phyloP scores from a whole-genome alignment of 2,113 vertebrate genomes.

The Rhinopomastus cyanomelas region DNA sequence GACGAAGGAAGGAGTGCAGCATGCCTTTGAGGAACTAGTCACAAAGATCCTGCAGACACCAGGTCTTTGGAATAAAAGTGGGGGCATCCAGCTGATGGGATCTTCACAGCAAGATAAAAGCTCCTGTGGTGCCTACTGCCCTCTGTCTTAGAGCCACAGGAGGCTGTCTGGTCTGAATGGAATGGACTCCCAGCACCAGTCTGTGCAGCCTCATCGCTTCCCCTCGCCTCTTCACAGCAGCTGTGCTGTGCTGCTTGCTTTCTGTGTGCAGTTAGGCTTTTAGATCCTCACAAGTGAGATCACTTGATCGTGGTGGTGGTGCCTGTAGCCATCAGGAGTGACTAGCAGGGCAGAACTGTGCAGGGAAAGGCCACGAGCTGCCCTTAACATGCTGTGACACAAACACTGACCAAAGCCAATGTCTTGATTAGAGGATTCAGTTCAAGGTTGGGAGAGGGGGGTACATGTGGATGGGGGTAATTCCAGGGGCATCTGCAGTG shows the following conservation, averaged over 20 bases:
- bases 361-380: background rate
- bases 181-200: background rate
- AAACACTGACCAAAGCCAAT: background rate
- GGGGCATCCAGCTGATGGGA: background rate
- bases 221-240: no score
- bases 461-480: background rate
- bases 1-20: slow-evolving; percentile 50
- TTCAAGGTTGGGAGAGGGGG: background rate
- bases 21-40: slow-evolving; percentile 60
- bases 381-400: background rate
- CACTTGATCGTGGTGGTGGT: background rate
- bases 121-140: background rate
- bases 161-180: background rate
- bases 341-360: background rate
- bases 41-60: slow-evolving; percentile 64
- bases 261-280: background rate
- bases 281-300: background rate
- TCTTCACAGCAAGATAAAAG: background rate
- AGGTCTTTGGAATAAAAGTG: background rate
- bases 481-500: background rate
- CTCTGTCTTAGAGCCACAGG: background rate
- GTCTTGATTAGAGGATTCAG: background rate
- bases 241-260: background rate
- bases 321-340: background rate
- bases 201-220: background rate